A percentile compares a stretch with the other conserved stretches of the same genome.
phyloP scores from a whole-genome alignment of 2,888 invertebrate genomes.

The Diarsia mendica region DNA sequence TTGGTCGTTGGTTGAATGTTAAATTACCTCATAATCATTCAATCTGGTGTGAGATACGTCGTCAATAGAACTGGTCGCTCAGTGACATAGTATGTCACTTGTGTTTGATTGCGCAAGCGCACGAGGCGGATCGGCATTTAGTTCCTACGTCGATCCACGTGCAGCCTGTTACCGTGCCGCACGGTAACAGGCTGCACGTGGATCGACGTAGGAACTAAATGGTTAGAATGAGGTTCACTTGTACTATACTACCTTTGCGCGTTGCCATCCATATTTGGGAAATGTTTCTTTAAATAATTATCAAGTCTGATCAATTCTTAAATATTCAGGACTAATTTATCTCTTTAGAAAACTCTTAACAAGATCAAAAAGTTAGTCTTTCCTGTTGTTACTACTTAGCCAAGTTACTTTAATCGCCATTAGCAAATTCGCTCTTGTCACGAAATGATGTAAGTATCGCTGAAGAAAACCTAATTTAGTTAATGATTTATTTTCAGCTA shows the following conservation, averaged over 20 bases:
- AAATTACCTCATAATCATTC: slow-evolving; percentile 63
- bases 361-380: slow-evolving; percentile 40
- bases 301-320: background rate
- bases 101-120: slow-evolving; percentile 59
- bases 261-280: background rate
- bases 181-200: slow-evolving; percentile 52
- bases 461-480: slow-evolving; percentile 74
- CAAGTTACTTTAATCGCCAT: slow-evolving; percentile 60
- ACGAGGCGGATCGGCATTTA: slow-evolving; percentile 25
- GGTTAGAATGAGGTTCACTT: slow-evolving; percentile 14
- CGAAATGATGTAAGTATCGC: slow-evolving; percentile 70
- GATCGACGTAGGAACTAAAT: slow-evolving; percentile 22
- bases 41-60: slow-evolving; percentile 58
- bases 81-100: slow-evolving; percentile 49
- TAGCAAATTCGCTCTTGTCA: slow-evolving; percentile 65
- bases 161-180: no score
- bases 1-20: slow-evolving; percentile 35
- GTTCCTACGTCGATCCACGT: no score
- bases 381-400: slow-evolving; percentile 28
- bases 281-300: background rate
- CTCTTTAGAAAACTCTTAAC: slow-evolving; percentile 11
- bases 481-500: slow-evolving; percentile 85
- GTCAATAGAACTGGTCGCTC: slow-evolving; percentile 51
- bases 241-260: background rate
- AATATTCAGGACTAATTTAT: background rate